phyloP scores from a whole-genome alignment of 2,888 invertebrate genomes.

The Lordiphosa andalusiaca region DNA sequence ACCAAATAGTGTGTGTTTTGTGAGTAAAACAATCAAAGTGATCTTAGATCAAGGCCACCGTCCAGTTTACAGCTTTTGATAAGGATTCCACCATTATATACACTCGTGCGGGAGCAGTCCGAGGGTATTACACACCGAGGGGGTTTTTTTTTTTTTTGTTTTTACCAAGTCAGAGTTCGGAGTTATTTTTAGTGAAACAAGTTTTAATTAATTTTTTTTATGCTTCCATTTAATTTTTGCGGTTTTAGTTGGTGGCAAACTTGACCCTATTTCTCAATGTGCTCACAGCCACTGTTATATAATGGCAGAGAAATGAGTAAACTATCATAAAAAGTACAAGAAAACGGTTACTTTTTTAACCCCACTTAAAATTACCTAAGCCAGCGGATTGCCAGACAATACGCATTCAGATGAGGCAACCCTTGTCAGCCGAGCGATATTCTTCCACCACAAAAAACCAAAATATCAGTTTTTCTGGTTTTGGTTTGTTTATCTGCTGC shows the following conservation, averaged over 20 bases:
- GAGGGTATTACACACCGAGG: not conserved
- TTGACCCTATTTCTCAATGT: constrained; percentile 64
- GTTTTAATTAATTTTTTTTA: constrained; percentile 9
- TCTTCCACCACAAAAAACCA: constrained; percentile 11
- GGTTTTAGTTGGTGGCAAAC: constrained; percentile 46
- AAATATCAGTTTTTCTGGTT: not conserved
- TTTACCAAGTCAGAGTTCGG: constrained; percentile 13
- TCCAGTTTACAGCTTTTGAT: constrained; percentile 4
- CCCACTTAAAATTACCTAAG: constrained; percentile 60
- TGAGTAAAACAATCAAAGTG: constrained; percentile 16
- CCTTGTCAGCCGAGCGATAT: constrained; percentile 25
- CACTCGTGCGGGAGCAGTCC: not conserved
- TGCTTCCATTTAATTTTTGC: constrained; percentile 34
- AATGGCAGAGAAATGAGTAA: constrained; percentile 47
- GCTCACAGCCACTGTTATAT: constrained; percentile 46
- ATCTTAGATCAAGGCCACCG: constrained; percentile 1
- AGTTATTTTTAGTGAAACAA: constrained; percentile 23
- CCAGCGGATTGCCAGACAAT: constrained; percentile 34
- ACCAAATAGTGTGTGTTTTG: constrained; percentile 11
- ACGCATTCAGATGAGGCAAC: constrained; percentile 56
- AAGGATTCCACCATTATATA: constrained; percentile 3
- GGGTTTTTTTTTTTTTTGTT: too few species aligned
- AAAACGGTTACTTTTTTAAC: constrained; percentile 55
- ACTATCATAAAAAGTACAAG: constrained; percentile 16
- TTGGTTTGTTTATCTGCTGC: constrained; percentile 1